Evolutionary conservation across 2,888 invertebrate species (phyloP).

Genomic region (Seira sanloemensis): DNA sequence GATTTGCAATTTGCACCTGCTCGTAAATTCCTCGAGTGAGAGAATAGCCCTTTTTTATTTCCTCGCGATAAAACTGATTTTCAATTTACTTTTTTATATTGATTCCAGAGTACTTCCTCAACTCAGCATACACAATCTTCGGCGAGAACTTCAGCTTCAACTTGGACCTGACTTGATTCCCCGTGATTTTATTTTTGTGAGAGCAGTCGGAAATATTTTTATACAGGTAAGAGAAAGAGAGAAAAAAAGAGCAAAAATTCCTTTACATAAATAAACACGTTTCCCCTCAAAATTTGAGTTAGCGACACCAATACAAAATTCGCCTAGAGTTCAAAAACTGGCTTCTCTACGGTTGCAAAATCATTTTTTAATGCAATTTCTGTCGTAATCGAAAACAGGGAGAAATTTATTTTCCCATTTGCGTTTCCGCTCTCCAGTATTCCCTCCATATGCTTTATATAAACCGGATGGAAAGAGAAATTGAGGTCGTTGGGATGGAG

Average conservation of each 20-base stretch:
- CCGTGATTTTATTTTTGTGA: conserved; percentile 77
- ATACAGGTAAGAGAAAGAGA: conserved; percentile 75
- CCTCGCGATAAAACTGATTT: no score
- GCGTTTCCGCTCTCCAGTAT: not conserved
- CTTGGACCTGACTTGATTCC: conserved; percentile 77
- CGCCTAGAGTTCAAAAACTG: no score
- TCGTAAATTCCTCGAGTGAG: no score
- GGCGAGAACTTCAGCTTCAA: conserved; percentile 76
- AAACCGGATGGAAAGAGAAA: conserved; percentile 14
- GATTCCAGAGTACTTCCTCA: conserved; percentile 76
- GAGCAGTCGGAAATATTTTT: conserved; percentile 78
- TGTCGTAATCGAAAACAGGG: not conserved
- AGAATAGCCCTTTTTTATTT: no score
- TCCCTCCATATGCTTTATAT: not conserved
- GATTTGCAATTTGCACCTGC: no score
- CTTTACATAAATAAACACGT: not conserved
- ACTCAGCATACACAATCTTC: conserved; percentile 75
- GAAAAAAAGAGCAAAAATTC: not conserved
- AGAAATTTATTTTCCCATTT: conserved; percentile 2
- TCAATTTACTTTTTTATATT: conserved; percentile 7
- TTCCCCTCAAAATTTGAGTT: not conserved
- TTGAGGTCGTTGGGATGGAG: conserved; percentile 53
- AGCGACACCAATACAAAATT: not conserved
- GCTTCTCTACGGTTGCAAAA: no score
- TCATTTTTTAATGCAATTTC: not conserved